phyloP scores from a whole-genome alignment of 2,888 invertebrate species.

The Arctia plantaginis region DNA sequence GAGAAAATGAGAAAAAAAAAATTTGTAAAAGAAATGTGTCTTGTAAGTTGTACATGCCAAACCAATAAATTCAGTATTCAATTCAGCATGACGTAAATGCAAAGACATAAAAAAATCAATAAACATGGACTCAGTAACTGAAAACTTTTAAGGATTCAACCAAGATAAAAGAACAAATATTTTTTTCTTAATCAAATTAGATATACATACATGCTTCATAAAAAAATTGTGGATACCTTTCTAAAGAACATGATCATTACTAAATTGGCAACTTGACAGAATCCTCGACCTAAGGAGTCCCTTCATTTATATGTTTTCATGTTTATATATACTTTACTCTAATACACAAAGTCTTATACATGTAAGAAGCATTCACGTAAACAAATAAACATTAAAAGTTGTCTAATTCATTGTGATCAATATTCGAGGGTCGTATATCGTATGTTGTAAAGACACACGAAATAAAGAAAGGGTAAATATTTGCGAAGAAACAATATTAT shows the following conservation, averaged over 20 bases:
- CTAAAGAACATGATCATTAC: neutral
- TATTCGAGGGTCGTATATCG: constrained; percentile 55
- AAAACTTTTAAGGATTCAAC: neutral
- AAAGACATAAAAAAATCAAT: neutral
- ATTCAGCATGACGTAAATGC: neutral
- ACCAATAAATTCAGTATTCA: neutral
- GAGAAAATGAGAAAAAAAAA: too few species aligned
- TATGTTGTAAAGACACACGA: constrained; percentile 68
- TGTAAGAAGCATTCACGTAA: constrained; percentile 15
- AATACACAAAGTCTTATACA: constrained; percentile 9
- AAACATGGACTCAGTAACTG: neutral
- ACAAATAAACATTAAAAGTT: constrained; percentile 32
- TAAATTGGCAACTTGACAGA: neutral
- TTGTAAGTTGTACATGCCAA: neutral
- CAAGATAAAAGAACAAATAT: neutral
- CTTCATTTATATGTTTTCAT: neutral
- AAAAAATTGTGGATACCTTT: too few species aligned
- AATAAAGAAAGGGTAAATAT: constrained; percentile 80
- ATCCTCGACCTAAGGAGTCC: neutral
- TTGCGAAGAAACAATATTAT: constrained; percentile 86
- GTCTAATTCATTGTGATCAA: constrained; percentile 48
- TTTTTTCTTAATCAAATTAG: neutral
- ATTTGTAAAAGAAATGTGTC: neutral
- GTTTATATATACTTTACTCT: neutral
- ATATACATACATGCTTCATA: neutral